Percentiles rank a stretch among this genome's conserved stretches.
phyloP scores from a whole-genome alignment of 2,888 invertebrate genomes.

The Notocelia uddmanniana region DNA sequence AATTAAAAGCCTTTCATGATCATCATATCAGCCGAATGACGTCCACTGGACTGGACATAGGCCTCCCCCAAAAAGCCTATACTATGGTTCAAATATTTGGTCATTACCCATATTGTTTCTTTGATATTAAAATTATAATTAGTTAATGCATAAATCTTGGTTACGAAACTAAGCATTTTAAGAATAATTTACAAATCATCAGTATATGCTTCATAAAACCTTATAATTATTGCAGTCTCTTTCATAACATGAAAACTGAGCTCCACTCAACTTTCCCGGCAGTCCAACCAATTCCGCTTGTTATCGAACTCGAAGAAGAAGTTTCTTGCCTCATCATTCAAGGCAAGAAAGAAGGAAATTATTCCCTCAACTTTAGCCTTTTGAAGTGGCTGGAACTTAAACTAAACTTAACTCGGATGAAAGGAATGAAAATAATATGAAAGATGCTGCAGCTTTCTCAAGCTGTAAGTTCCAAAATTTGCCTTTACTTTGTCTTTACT shows the following conservation, averaged over 20 bases:
- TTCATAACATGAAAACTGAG: not conserved
- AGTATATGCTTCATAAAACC: not conserved
- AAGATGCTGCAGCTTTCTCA: not conserved
- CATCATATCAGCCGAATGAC: too few species aligned
- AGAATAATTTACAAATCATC: too few species aligned
- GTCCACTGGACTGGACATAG: too few species aligned
- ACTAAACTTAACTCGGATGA: conserved; percentile 11
- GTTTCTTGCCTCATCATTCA: conserved; percentile 38
- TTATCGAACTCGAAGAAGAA: conserved; percentile 33
- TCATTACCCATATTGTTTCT: too few species aligned
- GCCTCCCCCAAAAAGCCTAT: too few species aligned
- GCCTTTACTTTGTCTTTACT: not conserved
- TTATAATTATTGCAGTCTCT: not conserved
- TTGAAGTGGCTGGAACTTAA: conserved; percentile 29
- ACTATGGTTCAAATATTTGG: too few species aligned
- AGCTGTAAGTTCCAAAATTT: not conserved
- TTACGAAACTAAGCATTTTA: too few species aligned
- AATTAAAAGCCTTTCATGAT: too few species aligned
- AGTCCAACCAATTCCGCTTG: conserved; percentile 35
- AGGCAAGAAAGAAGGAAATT: conserved; percentile 38
- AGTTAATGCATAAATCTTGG: too few species aligned
- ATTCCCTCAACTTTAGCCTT: conserved; percentile 40
- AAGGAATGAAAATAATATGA: conserved; percentile 25
- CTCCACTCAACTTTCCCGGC: not conserved
- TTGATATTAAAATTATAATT: too few species aligned